phyloP scores from a whole-genome alignment of 2,797 vertebrate genomes.

The Nyctalus aviator region DNA sequence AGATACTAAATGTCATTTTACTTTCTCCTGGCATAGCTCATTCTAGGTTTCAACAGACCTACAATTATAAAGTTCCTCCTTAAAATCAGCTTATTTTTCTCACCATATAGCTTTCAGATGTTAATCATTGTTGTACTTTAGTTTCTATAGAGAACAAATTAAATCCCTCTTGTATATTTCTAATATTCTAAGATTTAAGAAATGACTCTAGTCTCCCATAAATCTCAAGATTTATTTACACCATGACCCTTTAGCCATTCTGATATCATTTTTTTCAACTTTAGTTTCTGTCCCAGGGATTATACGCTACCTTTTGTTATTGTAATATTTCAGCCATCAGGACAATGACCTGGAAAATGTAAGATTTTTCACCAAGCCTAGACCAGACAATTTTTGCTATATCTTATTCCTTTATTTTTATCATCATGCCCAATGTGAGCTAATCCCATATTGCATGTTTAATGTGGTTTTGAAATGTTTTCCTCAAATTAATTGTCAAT shows the following conservation, averaged over 20 bases:
- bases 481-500: neutral
- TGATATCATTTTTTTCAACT: neutral
- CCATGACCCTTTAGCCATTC: neutral
- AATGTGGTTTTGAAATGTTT: neutral
- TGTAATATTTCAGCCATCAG: neutral
- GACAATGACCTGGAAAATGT: neutral
- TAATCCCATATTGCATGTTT: neutral
- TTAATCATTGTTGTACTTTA: neutral
- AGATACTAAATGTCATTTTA: slow-evolving; percentile 12
- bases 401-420: neutral
- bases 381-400: neutral
- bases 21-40: neutral
- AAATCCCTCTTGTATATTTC: neutral
- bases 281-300: neutral
- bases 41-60: neutral
- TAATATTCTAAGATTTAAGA: slow-evolving; percentile 7
- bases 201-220: neutral
- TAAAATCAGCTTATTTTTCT: neutral
- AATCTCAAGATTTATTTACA: neutral
- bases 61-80: neutral
- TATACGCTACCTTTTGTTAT: neutral
- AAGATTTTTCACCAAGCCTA: neutral
- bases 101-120: neutral
- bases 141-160: neutral
- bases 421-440: neutral